Evolutionary conservation across 2,888 invertebrate species (phyloP), one percentile per base, ranked within the genome.

Genomic region (Oxystoma pomonae): DNA sequence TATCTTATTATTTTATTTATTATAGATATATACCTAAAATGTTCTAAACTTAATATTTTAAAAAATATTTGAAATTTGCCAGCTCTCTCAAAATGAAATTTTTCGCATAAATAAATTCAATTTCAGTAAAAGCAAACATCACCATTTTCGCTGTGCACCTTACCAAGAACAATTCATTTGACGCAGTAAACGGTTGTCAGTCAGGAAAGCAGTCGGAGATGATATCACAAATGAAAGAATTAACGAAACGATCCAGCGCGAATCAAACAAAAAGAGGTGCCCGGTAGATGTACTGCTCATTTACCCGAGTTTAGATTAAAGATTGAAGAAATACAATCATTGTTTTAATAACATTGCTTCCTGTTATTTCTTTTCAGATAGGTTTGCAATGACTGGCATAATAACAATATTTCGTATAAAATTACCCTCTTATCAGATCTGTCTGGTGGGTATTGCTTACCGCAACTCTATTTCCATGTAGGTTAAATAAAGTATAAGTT

Each of bases 241-340:
- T 35, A 75, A 74, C 78, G 74, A 76, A 77, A 78, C 76, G 77
- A 73, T 73, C 75, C 76, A 76, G 77, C 76, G 75, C 74, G 75
- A 65, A 78, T 77, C 76, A 76, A 75, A 75, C 72, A 71, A 70
- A 68, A 67, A 67, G 70, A 68, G 69, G 68, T 67, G 69, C 70
- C 69, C 69, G 61, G 66, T 69, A 65, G 71, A 35, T 35, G 35
- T 35, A 35, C 35, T 12, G 12, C 12, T 35, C 35, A 35, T 35
- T 35, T 35, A 12, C 5, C 35, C 35, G 35, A 3, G 35, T 35
- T 35, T 35, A 35, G 35, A 35, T 35, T 3, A 35, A 35, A 35
- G 35, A 35, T 35, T 35, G 35, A 35, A 35, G 35, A 35, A 35
- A 35, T 35, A 35, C 35, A 35, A 35, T 35, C 35, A 35, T 35